Percentiles rank a stretch among this genome's conserved stretches.
Conservation (phyloP, 92 coral and sea anemone species). For the Zoanthus gigantus region DNA sequence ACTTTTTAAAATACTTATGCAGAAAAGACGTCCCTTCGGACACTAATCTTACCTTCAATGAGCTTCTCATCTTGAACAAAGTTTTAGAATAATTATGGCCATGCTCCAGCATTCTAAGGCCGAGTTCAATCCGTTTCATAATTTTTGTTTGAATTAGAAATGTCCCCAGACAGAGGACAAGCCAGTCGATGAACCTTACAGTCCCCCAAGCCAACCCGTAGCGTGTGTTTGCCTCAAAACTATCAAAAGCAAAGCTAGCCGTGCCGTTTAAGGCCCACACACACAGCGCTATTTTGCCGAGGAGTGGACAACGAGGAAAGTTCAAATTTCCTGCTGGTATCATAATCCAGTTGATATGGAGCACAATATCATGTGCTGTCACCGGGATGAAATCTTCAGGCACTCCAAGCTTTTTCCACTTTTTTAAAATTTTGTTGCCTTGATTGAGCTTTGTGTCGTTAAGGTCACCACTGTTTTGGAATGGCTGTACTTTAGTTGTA, state of each 20-base stretch:
- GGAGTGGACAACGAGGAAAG: neutral
- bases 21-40: too few relatives aligned
- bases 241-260: constrained; percentile 25
- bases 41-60: constrained; percentile 11
- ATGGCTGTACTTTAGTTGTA: constrained; percentile 10
- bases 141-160: constrained; percentile 5
- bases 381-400: constrained; percentile 9
- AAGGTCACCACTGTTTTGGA: neutral
- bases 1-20: too few relatives aligned
- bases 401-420: constrained; percentile 35
- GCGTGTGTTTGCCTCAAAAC: constrained; percentile 14
- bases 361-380: neutral
- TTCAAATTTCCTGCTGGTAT: constrained; percentile 41
- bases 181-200: constrained; percentile 18
- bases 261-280: constrained; percentile 20
- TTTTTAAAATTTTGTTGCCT: neutral
- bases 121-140: constrained; percentile 7
- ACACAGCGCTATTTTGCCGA: neutral
- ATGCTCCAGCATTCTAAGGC: constrained; percentile 13
- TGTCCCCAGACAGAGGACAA: constrained; percentile 20
- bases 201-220: constrained; percentile 45
- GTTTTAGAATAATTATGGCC: constrained; percentile 10
- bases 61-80: constrained; percentile 1
- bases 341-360: constrained; percentile 16
- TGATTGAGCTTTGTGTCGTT: neutral